phyloP scores from a whole-genome alignment of 2,113 vertebrate genomes.

The Sceloporus undulatus region DNA sequence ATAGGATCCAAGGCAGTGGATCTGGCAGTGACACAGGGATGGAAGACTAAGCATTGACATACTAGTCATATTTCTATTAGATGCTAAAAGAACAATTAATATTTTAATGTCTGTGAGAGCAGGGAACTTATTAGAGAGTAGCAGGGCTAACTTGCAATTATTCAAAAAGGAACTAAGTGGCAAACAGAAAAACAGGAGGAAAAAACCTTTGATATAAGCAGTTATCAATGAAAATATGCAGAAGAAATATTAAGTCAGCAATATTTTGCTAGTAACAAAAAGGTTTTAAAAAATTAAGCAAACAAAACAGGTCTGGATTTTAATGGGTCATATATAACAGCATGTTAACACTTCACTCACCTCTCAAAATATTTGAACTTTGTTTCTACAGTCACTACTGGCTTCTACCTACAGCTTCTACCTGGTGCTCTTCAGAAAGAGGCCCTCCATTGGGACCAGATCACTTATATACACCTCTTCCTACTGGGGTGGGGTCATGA shows the following conservation, averaged over 20 bases:
- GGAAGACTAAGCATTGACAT: background rate
- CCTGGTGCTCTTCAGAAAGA: background rate
- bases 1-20: background rate
- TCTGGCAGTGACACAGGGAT: background rate
- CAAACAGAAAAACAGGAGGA: background rate
- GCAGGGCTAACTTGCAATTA: background rate
- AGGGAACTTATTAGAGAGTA: background rate
- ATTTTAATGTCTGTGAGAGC: background rate
- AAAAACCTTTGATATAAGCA: background rate
- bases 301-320: background rate
- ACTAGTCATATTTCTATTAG: background rate
- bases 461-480: slow-evolving; percentile 12
- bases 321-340: background rate
- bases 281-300: background rate
- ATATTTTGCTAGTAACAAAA: background rate
- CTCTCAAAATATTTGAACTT: background rate
- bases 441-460: background rate
- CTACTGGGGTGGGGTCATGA: background rate
- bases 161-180: background rate
- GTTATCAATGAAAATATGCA: background rate
- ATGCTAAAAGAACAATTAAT: background rate
- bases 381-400: background rate
- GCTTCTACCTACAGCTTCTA: background rate
- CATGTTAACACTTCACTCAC: background rate
- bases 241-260: background rate